phyloP scores from a whole-genome alignment of 92 coral and sea anemone species.

The Paragorgia papillata region DNA sequence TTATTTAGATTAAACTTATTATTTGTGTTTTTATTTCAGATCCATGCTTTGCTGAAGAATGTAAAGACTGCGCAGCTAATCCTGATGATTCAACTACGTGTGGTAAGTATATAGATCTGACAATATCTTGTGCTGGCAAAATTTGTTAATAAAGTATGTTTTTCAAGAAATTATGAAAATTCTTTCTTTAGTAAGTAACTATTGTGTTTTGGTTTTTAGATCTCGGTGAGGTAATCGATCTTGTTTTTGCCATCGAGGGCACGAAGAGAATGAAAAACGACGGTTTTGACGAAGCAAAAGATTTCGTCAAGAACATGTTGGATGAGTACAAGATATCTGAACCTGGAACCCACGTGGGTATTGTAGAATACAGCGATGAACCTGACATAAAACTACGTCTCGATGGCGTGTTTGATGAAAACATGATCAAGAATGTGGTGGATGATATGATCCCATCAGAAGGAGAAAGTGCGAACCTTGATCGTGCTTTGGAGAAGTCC shows the following conservation, averaged over 20 bases:
- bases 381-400: constrained; percentile 15
- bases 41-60: constrained; percentile 41
- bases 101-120: not conserved
- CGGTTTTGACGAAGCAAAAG: constrained; percentile 30
- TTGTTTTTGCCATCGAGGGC: constrained; percentile 54
- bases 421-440: constrained; percentile 14
- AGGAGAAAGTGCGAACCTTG: constrained; percentile 64
- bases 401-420: constrained; percentile 2
- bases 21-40: constrained; percentile 16
- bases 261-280: constrained; percentile 19
- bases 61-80: constrained; percentile 32
- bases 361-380: constrained; percentile 42
- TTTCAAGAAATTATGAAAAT: not conserved
- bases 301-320: constrained; percentile 24
- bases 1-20: no score
- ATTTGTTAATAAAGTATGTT: constrained; percentile 10
- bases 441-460: constrained; percentile 31
- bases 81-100: constrained; percentile 36
- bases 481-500: constrained; percentile 60
- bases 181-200: no score
- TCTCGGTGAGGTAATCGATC: constrained; percentile 33
- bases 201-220: not conserved
- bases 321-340: constrained; percentile 21
- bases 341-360: constrained; percentile 40
- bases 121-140: not conserved